Evolutionary conservation across 2,797 vertebrate genomes (phyloP), one percentile per base, ranked within the genome.

Genomic region (Brachyrhaphis roseni): DNA sequence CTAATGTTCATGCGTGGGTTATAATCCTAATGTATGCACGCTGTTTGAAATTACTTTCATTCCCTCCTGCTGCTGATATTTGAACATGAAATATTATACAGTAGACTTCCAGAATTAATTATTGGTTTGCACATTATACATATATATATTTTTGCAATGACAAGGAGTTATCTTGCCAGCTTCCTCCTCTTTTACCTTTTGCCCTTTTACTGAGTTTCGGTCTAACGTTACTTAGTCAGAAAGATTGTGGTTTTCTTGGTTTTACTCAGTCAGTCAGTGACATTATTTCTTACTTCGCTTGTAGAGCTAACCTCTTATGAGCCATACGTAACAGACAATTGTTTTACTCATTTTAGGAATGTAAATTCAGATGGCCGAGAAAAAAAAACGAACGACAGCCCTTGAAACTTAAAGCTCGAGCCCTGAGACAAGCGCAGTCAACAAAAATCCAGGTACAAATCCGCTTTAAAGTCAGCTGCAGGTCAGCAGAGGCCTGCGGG

Each of bases 401-500:
- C 1, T 12, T 13, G 47, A 64, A 47, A 49, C 55, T 68, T 15
- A 15, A 68, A 66, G 10, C 41, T 51, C 1, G 0, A 28, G 16
- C 59, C 16, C 31, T 3, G 45, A 43, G 13, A 41, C 23, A 66
- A 23, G 26, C 28, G 68, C 26, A 59, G 51, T 28, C 62, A 80
- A 41, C 49, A 76, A 26, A 79, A 49, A 39, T 79, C 31, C 78
- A 88, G 82, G 86, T 90, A 66, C 75, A 83, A 41, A 49, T 76
- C 26, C 1, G 46, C 36, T 31, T 76, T 78, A 31, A 81, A 86
- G 89, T 91, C 92, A 92, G 45, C 2, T 43, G 68, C 86, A 78
- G 93, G 92, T 94, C 88, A 92, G 73, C 72, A 79, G 81, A 78
- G 78, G 81, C 87, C 84, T 74, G 80, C 77, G 74, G 88, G 36